Base-by-base conservation (phyloP, 2,888 invertebrate genomes). In the Aromia moschata region DNA sequence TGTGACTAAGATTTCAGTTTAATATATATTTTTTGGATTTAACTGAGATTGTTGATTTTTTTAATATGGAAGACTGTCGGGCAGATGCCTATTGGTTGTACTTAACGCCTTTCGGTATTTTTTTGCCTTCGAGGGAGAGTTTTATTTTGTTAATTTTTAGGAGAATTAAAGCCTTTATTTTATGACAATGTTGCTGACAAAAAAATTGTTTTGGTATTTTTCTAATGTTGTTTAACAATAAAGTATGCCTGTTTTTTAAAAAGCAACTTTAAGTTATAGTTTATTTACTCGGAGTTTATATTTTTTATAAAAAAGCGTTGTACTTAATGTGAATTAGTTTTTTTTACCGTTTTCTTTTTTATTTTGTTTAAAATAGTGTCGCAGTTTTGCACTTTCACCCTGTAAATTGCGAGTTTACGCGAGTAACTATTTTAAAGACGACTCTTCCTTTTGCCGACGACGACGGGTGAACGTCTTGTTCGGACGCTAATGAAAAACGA, bases 301-400 rank as follows among this genome's bases (percentile, higher is more conserved):
- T 17, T 46, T 46, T 46, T 41, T 43, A 49, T 47, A 41, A 49
- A 54, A n/a, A 40, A 60, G 45, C 53, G 31, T 64, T 64, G 64
- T 64, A 64, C 64, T 65, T 68, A 62, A 59, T 36, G 49, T 62
- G 59, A 58, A 53, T 56, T 63, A 47, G 36, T 58, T 65, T 54
- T 63, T 64, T 14, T 47, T 38, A 56, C 44, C 30, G 37, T 54
- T 56, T 57, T 37, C 31, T 36, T 56, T 53, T 55, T 43, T 18
- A 45, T 43, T 40, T 37, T 56, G 18, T 15, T 31, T 14, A 47
- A 37, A 11, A 14, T 25, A 16, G 14, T 52, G 20, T 37, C 15
- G 30, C 37, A 20, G 4, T 30, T 20, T 38, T 7, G 18, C 16
- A 12, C 20, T 20, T 15, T 9, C 18, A 45, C 47, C 44, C 47